These are phyloP conservation scores for Chelon labrosus DNA, from an alignment of 2,797 vertebrate genomes.

Conservation along the genomic window DNA sequence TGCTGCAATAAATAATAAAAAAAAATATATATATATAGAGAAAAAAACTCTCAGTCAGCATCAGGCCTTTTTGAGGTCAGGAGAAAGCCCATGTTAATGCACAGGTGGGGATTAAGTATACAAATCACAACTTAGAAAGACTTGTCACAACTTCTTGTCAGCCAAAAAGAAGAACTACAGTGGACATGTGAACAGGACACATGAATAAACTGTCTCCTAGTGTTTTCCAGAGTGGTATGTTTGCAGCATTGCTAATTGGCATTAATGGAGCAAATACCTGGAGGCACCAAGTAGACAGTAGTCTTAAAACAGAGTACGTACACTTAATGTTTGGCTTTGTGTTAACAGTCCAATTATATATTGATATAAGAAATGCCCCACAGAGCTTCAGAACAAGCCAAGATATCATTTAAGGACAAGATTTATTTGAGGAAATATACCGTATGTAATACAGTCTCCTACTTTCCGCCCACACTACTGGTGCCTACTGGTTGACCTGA, in stretches of 20 bases:
- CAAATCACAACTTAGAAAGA: conserved; percentile 29
- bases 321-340: neutral
- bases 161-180: neutral
- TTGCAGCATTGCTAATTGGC: neutral
- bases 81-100: conserved; percentile 12
- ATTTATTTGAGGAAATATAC: conserved; percentile 40
- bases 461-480: conserved; percentile 41
- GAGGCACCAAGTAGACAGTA: neutral
- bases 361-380: neutral
- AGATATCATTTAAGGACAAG: conserved; percentile 14
- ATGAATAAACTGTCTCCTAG: neutral
- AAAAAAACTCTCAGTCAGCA: neutral
- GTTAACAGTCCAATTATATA: conserved; percentile 19
- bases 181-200: conserved; percentile 1
- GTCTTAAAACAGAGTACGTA: too few relatives aligned
- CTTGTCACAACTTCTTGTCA: conserved; percentile 2
- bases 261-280: neutral
- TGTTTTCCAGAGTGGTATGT: conserved; percentile 3
- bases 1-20: neutral
- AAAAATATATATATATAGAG: too few relatives aligned
- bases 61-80: conserved; percentile 11
- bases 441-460: conserved; percentile 35
- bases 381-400: conserved; percentile 16
- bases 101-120: conserved; percentile 14
- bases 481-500: conserved; percentile 58